Base-by-base conservation (phyloP, 2,888 invertebrate species). In the Caenorhabditis zanzibari region DNA sequence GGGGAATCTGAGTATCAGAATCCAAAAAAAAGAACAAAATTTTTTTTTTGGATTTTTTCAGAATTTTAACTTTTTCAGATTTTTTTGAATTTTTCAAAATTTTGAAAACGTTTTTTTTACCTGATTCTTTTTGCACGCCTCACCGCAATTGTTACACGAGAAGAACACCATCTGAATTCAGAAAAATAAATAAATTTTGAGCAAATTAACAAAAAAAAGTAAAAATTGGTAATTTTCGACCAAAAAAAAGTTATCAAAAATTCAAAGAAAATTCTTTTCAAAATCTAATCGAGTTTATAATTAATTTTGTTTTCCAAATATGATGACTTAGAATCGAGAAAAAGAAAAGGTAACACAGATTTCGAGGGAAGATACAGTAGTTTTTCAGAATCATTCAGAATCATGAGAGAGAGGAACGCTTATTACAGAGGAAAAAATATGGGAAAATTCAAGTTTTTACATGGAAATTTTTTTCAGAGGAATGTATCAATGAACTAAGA, bases 141-240 rank as follows among this genome's bases (percentile, higher is more conserved):
- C 96, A 0, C 97, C 97, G 93, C 98, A 98, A 88, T 95, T 94
- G 90, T 96, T 96, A 93, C 98, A 98, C 14, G 96, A 96, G 93
- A 98, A 98, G 72, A 96, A 95, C 56, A 98, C 98, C 98, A 98
- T 98, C 85, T 83, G 77, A 35, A 81, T 56, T 0, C 2, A 6
- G 9, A 3, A 7, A 38, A 26, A 61, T 59, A 2, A 28, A 26
- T 28, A 41, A 54, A 41, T 44, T 9, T 35, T 0, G 7, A 59
- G 22, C 32, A 59, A 47, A 22, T 16, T 28, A 32, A 4, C 26
- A 32, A 5, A 26, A 54, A 5, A 22, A 49, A 58, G 26, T 54
- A 4, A 14, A 71, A 22, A 26, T 54, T 52, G 28, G 59, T 49
- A 35, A 28, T 47, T 47, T 47, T 5, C 6, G 6, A 47, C n/a